A percentile compares a stretch with the other conserved stretches of the same genome.
Evolutionary conservation across 2,113 vertebrate species (phyloP).

Genomic region (Paradisaea rubra): DNA sequence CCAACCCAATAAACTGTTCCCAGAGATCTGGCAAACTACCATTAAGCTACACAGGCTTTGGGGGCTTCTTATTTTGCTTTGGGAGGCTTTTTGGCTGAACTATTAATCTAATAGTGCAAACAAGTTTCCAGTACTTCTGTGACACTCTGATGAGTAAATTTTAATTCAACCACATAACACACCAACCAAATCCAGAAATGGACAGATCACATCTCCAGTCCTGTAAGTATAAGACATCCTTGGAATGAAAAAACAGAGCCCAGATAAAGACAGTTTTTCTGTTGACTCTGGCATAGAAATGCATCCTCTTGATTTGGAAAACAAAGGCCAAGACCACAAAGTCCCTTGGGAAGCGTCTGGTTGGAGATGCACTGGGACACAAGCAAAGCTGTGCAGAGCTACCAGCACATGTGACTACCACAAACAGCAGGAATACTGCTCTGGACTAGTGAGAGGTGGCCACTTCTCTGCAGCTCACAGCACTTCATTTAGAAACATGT

Average conservation of each 20-base stretch:
- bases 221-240: background rate
- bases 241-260: background rate
- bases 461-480: background rate
- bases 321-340: background rate
- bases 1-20: background rate
- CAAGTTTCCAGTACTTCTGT: background rate
- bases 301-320: background rate
- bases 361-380: background rate
- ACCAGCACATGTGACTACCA: background rate
- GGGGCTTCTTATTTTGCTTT: background rate
- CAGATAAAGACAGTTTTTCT: background rate
- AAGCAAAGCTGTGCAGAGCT: background rate
- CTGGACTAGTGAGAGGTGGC: background rate
- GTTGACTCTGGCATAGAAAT: background rate
- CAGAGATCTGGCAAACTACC: background rate
- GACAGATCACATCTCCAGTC: background rate
- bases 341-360: background rate
- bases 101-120: background rate
- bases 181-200: background rate
- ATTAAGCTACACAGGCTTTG: background rate
- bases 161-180: background rate
- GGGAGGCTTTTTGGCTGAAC: background rate
- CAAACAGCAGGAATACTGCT: background rate
- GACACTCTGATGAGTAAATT: background rate
- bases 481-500: background rate